Conservation (phyloP, 1,140 invertebrate species). For the Manduca sexta region DNA sequence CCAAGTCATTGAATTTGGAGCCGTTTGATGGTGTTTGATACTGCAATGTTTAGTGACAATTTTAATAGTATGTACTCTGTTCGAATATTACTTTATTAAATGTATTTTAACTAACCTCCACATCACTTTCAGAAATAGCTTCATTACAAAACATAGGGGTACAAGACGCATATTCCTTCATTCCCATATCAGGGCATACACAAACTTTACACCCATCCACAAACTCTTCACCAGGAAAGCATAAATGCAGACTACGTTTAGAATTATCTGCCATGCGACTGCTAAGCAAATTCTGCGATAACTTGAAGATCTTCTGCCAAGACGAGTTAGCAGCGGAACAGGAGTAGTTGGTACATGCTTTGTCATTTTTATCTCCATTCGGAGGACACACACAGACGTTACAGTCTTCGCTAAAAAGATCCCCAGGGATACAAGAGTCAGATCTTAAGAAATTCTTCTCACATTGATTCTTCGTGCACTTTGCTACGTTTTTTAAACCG, state of each 20-base stretch:
- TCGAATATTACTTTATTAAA: too few species aligned
- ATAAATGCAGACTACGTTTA: constrained; percentile 39
- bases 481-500: constrained; percentile 51
- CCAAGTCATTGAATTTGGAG: background rate
- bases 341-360: constrained; percentile 51
- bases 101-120: background rate
- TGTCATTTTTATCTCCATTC: constrained; percentile 58
- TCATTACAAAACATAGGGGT: constrained; percentile 34
- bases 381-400: constrained; percentile 67
- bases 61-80: too few species aligned
- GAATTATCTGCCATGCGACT: constrained; percentile 21
- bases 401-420: constrained; percentile 61
- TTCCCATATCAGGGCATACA: constrained; percentile 49
- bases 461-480: constrained; percentile 55
- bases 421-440: constrained; percentile 44
- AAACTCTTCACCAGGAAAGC: constrained; percentile 59
- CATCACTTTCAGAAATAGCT: constrained; percentile 4
- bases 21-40: background rate
- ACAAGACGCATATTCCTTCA: constrained; percentile 47
- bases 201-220: constrained; percentile 45
- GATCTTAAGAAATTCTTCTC: constrained; percentile 46
- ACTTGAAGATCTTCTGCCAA: constrained; percentile 42
- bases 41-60: background rate
- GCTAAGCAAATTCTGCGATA: constrained; percentile 32
- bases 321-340: constrained; percentile 30